Evolutionary conservation across 2,113 vertebrate genomes (phyloP).

Genomic region (Rhinopomastus cyanomelas): DNA sequence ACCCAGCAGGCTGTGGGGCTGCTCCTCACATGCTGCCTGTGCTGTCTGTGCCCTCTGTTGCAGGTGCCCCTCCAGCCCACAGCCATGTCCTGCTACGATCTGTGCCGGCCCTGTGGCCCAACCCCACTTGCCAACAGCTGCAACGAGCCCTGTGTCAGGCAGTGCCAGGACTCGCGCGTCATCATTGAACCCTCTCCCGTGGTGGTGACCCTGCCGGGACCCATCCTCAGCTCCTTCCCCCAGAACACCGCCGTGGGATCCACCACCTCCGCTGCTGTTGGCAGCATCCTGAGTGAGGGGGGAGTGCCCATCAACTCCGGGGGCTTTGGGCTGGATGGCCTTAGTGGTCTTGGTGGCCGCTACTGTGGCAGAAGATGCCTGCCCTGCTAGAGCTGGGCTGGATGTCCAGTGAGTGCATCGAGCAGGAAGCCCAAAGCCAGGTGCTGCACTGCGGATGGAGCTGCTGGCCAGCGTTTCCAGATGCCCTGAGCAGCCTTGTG

Average conservation of each 20-base stretch:
- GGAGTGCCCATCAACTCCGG: too few relatives aligned
- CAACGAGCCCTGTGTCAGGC: neutral
- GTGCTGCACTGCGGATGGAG: neutral
- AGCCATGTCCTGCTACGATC: conserved; percentile 9
- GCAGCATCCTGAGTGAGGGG: too few relatives aligned
- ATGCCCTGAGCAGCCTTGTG: neutral
- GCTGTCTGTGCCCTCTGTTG: neutral
- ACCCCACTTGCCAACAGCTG: neutral
- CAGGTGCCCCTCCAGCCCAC: neutral
- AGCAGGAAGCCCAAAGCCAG: neutral
- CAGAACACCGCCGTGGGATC: too few relatives aligned
- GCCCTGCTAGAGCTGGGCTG: too few relatives aligned
- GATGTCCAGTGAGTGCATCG: neutral
- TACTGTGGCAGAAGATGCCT: neutral
- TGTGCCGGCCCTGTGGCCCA: neutral
- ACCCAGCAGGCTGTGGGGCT: neutral
- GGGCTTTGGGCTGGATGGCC: neutral
- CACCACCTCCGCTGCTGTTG: too few relatives aligned
- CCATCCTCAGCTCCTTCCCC: too few relatives aligned
- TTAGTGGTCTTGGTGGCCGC: neutral
- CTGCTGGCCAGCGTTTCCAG: neutral
- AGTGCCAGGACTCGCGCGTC: conserved; percentile 1
- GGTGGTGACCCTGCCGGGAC: too few relatives aligned
- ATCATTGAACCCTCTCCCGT: too few relatives aligned
- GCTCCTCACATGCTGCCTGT: neutral